Percentiles rank a stretch among this genome's conserved stretches.
These are phyloP conservation scores for Lagodon rhomboides DNA, from an alignment of 2,797 vertebrate species.

Conservation along the genomic window DNA sequence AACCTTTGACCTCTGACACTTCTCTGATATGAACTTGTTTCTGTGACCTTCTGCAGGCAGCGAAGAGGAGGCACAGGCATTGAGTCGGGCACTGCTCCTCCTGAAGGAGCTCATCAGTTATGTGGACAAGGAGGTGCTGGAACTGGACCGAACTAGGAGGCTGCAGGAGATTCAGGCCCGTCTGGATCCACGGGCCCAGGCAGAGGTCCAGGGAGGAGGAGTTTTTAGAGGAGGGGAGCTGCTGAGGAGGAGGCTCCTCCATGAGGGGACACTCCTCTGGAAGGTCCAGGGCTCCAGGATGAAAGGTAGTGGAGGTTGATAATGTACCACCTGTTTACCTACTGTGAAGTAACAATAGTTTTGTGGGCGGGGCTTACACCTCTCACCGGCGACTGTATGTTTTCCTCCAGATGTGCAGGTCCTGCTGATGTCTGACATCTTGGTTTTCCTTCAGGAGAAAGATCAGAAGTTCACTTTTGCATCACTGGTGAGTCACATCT, in stretches of 20 bases:
- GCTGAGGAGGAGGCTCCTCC: slow-evolving; percentile 89
- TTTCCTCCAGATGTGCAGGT: slow-evolving; percentile 89
- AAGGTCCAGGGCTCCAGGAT: slow-evolving; percentile 90
- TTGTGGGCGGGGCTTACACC: not conserved
- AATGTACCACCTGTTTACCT: not conserved
- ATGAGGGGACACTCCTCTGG: slow-evolving; percentile 91
- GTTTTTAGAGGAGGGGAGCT: slow-evolving; percentile 91
- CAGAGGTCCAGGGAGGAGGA: slow-evolving; percentile 80
- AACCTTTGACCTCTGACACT: not conserved
- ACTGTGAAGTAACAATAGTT: not conserved
- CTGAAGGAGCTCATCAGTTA: slow-evolving; percentile 90
- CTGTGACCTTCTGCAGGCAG: slow-evolving; percentile 77
- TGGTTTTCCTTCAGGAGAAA: slow-evolving; percentile 86
- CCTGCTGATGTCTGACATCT: slow-evolving; percentile 87
- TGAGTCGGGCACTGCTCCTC: slow-evolving; percentile 80
- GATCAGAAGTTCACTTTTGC: slow-evolving; percentile 95
- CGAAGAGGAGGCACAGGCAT: slow-evolving; percentile 85
- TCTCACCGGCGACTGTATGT: not conserved
- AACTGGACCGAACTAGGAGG: slow-evolving; percentile 88
- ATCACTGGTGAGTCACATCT: slow-evolving; percentile 86
- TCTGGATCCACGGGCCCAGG: slow-evolving; percentile 87
- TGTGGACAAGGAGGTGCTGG: slow-evolving; percentile 89
- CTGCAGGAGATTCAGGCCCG: slow-evolving; percentile 91
- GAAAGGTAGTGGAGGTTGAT: slow-evolving; percentile 85
- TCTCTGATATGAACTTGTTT: not conserved